Evolutionary conservation across 2,113 vertebrate species (phyloP).

Genomic region (Neofelis nebulosa): DNA sequence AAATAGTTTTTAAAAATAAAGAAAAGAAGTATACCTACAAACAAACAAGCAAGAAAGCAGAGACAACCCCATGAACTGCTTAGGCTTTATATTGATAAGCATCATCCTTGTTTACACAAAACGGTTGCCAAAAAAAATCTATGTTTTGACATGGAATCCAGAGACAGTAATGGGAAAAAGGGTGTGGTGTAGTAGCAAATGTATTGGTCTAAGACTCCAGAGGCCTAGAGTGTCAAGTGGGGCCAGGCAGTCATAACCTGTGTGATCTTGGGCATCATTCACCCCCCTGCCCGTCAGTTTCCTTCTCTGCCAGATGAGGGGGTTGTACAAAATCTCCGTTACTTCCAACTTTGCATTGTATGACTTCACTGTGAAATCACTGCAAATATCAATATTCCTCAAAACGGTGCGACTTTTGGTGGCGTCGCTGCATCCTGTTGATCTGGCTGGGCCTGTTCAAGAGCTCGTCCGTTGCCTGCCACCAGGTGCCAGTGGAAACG

Average conservation of each 20-base stretch:
- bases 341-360: not conserved
- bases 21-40: not conserved
- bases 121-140: slow-evolving; percentile 4
- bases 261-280: not conserved
- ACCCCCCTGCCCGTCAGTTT: not conserved
- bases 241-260: not conserved
- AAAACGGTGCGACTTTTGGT: not conserved
- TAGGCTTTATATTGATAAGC: not conserved
- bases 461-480: not conserved
- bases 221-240: not conserved
- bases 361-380: not conserved
- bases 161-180: not conserved
- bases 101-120: not conserved
- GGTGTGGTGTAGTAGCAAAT: not conserved
- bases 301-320: not conserved
- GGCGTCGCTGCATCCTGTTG: not conserved
- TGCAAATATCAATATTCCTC: not conserved
- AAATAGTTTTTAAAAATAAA: not conserved
- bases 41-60: not conserved
- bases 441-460: not conserved
- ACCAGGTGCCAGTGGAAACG: not conserved
- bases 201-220: not conserved
- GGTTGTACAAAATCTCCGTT: not conserved
- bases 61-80: not conserved
- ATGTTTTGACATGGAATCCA: not conserved